phyloP scores from a whole-genome alignment of 2,113 vertebrate species.

The Ptilonorhynchus violaceus region DNA sequence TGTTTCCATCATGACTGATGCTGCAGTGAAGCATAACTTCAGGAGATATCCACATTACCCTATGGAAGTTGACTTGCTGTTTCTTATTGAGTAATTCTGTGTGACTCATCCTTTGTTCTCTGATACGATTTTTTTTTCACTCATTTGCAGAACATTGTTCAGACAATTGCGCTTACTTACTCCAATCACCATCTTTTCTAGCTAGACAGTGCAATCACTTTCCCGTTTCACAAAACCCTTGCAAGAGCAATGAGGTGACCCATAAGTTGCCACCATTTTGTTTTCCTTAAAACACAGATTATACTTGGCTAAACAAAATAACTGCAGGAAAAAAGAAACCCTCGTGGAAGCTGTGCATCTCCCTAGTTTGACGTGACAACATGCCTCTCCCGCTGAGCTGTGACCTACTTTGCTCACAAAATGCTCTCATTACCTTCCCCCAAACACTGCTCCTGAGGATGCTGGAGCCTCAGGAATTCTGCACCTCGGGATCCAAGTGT shows the following conservation, averaged over 20 bases:
- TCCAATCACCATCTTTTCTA: background rate
- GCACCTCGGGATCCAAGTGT: background rate
- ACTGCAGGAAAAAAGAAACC: background rate
- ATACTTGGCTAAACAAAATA: background rate
- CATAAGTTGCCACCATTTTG: background rate
- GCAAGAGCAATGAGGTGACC: background rate
- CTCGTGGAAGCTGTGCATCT: background rate
- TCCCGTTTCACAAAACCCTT: background rate
- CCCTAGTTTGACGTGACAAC: background rate
- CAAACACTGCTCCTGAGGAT: background rate
- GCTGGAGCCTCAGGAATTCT: background rate
- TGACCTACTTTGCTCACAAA: conserved; percentile 24
- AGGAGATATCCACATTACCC: background rate
- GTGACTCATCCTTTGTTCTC: conserved; percentile 38
- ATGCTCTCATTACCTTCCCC: background rate
- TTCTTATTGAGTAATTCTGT: background rate
- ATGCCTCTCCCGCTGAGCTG: background rate
- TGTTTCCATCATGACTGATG: background rate
- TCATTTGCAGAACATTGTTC: conserved; percentile 24
- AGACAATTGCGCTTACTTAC: background rate
- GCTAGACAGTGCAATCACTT: background rate
- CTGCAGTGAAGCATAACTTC: background rate
- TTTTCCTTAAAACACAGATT: background rate
- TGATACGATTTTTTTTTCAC: background rate
- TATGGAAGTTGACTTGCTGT: background rate